Conservation (phyloP, 2,797 vertebrate genomes). For the Meda fulgida region DNA sequence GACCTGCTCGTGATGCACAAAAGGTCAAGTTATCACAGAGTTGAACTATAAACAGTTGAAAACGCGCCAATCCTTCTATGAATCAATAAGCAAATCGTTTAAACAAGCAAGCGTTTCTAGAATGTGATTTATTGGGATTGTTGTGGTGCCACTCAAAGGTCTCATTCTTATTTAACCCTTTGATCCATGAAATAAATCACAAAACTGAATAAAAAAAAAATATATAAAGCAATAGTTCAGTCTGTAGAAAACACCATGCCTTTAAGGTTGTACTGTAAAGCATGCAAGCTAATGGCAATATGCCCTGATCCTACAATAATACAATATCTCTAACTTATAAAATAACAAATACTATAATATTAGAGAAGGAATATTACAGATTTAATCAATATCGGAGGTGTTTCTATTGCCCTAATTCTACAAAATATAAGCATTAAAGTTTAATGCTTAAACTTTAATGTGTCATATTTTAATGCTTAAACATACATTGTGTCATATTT, state of each 20-base stretch:
- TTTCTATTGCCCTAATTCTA: not conserved
- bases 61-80: not conserved
- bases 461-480: not conserved
- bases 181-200: not conserved
- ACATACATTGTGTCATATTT: not conserved
- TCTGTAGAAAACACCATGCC: not conserved
- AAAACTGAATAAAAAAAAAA: not conserved
- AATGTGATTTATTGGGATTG: not conserved
- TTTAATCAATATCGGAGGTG: not conserved
- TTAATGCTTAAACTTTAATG: too few species aligned
- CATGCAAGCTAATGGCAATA: not conserved
- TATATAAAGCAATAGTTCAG: not conserved
- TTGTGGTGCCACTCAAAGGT: not conserved
- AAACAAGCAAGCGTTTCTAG: not conserved
- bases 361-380: not conserved
- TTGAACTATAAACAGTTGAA: slow-evolving; percentile 15
- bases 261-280: not conserved
- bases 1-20: slow-evolving; percentile 25
- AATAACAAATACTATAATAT: not conserved
- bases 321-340: not conserved
- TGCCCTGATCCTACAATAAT: not conserved
- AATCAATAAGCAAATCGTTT: slow-evolving; percentile 16
- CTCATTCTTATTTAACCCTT: not conserved
- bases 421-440: not conserved
- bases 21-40: slow-evolving; percentile 35